Evolutionary conservation across 2,888 invertebrate genomes (phyloP).

Genomic region (Copidosoma aretas): DNA sequence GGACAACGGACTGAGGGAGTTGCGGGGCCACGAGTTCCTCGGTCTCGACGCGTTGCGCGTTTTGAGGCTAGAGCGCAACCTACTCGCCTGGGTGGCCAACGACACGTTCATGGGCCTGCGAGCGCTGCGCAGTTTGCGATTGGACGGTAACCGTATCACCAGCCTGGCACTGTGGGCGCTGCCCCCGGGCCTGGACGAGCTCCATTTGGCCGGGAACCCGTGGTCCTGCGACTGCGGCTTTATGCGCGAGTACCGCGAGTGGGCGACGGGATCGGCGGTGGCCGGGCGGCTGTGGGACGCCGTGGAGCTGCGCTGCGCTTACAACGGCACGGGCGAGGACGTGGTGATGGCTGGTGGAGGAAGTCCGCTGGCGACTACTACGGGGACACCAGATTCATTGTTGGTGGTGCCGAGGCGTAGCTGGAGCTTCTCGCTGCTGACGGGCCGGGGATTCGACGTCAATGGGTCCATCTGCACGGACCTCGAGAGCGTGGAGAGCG

Average conservation of each 20-base stretch:
- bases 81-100: constrained; percentile 73
- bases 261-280: constrained; percentile 73
- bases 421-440: constrained; percentile 47
- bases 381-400: no score
- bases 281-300: constrained; percentile 69
- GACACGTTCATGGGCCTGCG: constrained; percentile 74
- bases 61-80: constrained; percentile 78
- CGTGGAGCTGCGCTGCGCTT: constrained; percentile 72
- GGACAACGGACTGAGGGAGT: constrained; percentile 73
- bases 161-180: constrained; percentile 77
- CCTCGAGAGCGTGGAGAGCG: constrained; percentile 69
- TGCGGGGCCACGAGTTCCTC: constrained; percentile 82
- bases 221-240: constrained; percentile 87
- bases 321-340: constrained; percentile 66
- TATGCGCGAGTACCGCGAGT: constrained; percentile 77
- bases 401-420: neutral
- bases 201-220: constrained; percentile 75
- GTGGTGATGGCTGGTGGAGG: constrained; percentile 61
- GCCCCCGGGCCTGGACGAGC: constrained; percentile 70
- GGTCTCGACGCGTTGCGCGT: constrained; percentile 76
- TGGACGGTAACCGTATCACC: constrained; percentile 77
- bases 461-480: constrained; percentile 72
- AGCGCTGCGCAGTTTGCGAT: constrained; percentile 70
- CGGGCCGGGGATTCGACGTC: constrained; percentile 46
- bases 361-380: constrained; percentile 17